A percentile compares a stretch with the other conserved stretches of the same genome.
phyloP scores from a whole-genome alignment of 2,797 vertebrate species.

The Buphagus erythrorhynchus region DNA sequence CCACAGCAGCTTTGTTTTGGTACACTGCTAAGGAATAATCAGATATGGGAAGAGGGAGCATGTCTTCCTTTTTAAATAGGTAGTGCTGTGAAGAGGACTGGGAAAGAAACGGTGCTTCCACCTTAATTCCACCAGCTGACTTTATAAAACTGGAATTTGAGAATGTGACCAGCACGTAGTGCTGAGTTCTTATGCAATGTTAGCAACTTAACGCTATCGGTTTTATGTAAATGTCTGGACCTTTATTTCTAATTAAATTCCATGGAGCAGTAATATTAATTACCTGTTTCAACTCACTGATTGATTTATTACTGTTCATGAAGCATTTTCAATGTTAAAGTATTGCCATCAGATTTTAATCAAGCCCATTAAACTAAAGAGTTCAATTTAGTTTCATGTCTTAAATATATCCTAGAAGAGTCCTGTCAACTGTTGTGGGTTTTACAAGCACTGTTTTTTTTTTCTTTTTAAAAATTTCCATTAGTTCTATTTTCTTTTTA shows the following conservation, averaged over 20 bases:
- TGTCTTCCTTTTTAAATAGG: not conserved
- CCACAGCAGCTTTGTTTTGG: not conserved
- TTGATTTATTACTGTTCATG: not conserved
- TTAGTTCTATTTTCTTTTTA: not conserved
- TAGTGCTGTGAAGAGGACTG: not conserved
- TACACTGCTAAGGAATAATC: not conserved
- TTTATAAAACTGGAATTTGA: slow-evolving; percentile 15
- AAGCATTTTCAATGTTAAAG: not conserved
- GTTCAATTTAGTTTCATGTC: not conserved
- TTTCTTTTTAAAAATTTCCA: not conserved
- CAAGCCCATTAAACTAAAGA: not conserved
- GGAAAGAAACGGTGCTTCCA: not conserved
- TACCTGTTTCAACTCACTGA: not conserved
- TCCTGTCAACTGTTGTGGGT: not conserved
- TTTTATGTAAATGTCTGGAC: not conserved
- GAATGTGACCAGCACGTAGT: not conserved
- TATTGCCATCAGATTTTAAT: slow-evolving; percentile 3
- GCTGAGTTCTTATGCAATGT: not conserved
- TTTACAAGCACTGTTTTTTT: not conserved
- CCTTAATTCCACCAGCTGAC: not conserved
- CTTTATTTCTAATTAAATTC: slow-evolving; percentile 33
- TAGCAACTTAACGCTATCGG: not conserved
- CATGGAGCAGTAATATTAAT: not conserved
- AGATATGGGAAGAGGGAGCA: not conserved
- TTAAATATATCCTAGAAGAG: not conserved